These are phyloP conservation scores for Caenorhabditis sulstoni DNA, from an alignment of 2,888 invertebrate species.

Conservation along the genomic window DNA sequence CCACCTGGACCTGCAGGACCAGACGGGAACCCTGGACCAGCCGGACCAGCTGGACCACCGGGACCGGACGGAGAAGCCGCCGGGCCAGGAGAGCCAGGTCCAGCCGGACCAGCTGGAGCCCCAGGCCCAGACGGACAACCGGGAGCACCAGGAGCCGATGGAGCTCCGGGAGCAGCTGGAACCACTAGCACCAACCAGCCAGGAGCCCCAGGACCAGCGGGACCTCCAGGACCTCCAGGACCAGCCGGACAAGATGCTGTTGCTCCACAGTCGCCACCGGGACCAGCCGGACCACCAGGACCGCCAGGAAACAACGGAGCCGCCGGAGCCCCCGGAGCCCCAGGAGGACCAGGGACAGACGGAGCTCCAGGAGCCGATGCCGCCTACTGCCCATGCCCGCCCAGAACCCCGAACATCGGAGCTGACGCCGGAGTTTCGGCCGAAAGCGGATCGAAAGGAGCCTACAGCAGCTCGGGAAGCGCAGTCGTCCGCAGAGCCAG, in stretches of 20 bases:
- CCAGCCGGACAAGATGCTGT: conserved; percentile 44
- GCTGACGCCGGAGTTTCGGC: conserved; percentile 11
- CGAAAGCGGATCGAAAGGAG: conserved; percentile 16
- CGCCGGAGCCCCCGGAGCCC: conserved; percentile 16
- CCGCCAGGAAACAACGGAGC: conserved; percentile 64
- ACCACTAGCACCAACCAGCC: conserved; percentile 31
- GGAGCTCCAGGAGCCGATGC: conserved; percentile 46
- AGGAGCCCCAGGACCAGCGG: conserved; percentile 44
- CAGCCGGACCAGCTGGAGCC: conserved; percentile 42
- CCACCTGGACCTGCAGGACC: conserved; percentile 55
- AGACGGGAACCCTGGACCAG: conserved; percentile 44
- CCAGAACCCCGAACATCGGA: conserved; percentile 17
- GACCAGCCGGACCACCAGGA: conserved; percentile 68
- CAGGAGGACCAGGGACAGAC: conserved; percentile 24
- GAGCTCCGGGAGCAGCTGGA: conserved; percentile 51
- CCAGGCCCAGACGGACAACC: conserved; percentile 46
- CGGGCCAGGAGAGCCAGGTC: conserved; percentile 38
- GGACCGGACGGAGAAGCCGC: conserved; percentile 49
- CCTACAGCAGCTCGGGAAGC: conserved; percentile 34
- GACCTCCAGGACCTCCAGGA: conserved; percentile 51
- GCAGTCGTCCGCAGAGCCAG: conserved; percentile 36
- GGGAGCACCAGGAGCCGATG: conserved; percentile 46
- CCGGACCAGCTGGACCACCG: conserved; percentile 41
- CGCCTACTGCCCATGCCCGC: conserved; percentile 50
- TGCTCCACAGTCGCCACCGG: conserved; percentile 29